Evolutionary conservation across 2,113 vertebrate genomes (phyloP).

Genomic region (Neolamprologus sp.): DNA sequence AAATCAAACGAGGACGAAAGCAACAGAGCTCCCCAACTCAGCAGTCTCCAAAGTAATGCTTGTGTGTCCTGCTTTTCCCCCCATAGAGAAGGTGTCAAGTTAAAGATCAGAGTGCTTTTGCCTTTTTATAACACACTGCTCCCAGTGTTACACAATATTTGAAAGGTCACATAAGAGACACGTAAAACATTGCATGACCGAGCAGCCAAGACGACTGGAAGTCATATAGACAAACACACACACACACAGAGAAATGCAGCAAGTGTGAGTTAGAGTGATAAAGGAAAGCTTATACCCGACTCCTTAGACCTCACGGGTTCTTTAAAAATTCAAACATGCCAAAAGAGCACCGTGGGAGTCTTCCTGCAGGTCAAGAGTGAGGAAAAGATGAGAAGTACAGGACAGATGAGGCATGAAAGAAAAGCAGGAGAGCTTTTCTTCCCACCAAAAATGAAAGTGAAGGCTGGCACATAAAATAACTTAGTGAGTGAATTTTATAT

Average conservation of each 20-base stretch:
- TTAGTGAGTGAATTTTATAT: neutral
- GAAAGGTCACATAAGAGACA: slow-evolving; percentile 31
- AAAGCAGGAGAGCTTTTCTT: neutral
- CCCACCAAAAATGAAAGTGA: neutral
- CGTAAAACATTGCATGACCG: slow-evolving; percentile 5
- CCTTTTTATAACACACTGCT: slow-evolving; percentile 44
- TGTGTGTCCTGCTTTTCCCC: neutral
- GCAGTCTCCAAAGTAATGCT: neutral
- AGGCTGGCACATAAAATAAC: neutral
- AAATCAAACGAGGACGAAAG: slow-evolving; percentile 8
- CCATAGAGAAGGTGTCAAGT: slow-evolving; percentile 48
- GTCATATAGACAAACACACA: neutral
- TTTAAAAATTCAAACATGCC: slow-evolving; percentile 53
- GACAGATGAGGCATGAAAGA: neutral
- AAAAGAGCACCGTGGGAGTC: slow-evolving; percentile 53
- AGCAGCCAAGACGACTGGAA: neutral
- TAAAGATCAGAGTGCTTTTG: slow-evolving; percentile 61
- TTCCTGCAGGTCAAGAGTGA: slow-evolving; percentile 43
- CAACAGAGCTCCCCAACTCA: slow-evolving; percentile 3
- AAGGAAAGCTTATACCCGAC: slow-evolving; percentile 1
- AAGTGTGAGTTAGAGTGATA: neutral
- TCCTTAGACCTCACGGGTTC: slow-evolving; percentile 25
- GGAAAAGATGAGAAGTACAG: neutral
- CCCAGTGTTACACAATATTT: slow-evolving; percentile 26
- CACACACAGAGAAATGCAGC: neutral